Conservation (phyloP, 2,888 invertebrate genomes). For the Heteropelma amictum region DNA sequence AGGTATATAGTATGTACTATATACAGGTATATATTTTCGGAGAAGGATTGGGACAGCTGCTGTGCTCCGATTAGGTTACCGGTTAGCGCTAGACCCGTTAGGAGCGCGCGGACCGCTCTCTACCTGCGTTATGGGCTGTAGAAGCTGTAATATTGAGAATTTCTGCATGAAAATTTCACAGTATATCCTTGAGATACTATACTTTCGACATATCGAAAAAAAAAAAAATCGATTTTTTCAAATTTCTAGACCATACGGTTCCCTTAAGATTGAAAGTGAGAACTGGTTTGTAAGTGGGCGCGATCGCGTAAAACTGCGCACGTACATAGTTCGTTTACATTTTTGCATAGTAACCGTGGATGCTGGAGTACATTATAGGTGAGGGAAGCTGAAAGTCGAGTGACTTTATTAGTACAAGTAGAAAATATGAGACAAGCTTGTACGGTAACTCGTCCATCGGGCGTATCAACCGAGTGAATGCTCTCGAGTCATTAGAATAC, state of each 20-base stretch:
- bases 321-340: background rate
- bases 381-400: conserved; percentile 29
- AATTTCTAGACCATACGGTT: background rate
- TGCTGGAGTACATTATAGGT: conserved; percentile 40
- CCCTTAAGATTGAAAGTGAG: conserved; percentile 53
- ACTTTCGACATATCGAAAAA: too few relatives aligned
- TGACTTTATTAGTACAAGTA: conserved; percentile 43
- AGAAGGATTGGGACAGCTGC: too few relatives aligned
- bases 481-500: conserved; percentile 43
- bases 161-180: too few relatives aligned
- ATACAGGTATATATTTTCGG: too few relatives aligned
- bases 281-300: conserved; percentile 56
- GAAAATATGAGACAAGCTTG: conserved; percentile 29
- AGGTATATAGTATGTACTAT: too few relatives aligned
- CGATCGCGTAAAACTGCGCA: conserved; percentile 50
- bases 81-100: too few relatives aligned
- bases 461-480: conserved; percentile 46
- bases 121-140: too few relatives aligned
- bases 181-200: too few relatives aligned
- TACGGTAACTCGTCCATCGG: conserved; percentile 54
- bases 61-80: too few relatives aligned
- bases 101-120: too few relatives aligned
- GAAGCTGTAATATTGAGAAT: too few relatives aligned
- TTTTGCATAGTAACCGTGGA: conserved; percentile 10
- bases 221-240: background rate